phyloP scores from a whole-genome alignment of 1,140 invertebrate genomes.

The Calliopsis andreniformis region DNA sequence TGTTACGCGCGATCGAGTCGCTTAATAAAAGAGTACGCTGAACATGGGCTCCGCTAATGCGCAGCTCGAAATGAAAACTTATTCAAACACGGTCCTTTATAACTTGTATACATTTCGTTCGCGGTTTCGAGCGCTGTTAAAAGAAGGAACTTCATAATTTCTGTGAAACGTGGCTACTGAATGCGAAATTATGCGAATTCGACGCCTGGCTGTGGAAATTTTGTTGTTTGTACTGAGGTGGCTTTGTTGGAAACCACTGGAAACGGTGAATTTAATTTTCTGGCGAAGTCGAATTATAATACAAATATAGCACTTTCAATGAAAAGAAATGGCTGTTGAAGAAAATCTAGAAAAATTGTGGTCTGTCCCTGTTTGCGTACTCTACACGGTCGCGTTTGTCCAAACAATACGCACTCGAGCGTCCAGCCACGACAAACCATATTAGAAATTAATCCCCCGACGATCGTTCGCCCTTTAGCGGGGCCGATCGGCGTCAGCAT shows the following conservation, averaged over 20 bases:
- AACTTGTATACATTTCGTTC: neutral
- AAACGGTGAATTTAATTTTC: too few species aligned
- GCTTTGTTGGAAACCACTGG: too few species aligned
- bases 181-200: too few species aligned
- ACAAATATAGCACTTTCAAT: too few species aligned
- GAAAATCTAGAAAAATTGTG: neutral
- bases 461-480: slow-evolving; percentile 56
- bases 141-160: neutral
- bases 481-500: slow-evolving; percentile 56
- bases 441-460: slow-evolving; percentile 63
- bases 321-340: neutral
- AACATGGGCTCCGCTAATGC: neutral
- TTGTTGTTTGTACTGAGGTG: too few species aligned
- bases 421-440: slow-evolving; percentile 39
- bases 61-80: neutral
- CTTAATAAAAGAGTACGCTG: neutral
- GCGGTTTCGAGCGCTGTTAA: neutral
- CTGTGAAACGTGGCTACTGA: neutral
- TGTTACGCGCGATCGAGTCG: neutral
- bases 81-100: neutral
- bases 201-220: too few species aligned
- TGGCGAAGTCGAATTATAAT: too few species aligned
- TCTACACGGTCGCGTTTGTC: neutral
- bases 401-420: slow-evolving; percentile 11
- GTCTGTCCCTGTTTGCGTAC: too few species aligned